These are phyloP conservation scores for Poeciliopsis prolifica DNA, from an alignment of 2,113 vertebrate species.

Conservation along the genomic window DNA sequence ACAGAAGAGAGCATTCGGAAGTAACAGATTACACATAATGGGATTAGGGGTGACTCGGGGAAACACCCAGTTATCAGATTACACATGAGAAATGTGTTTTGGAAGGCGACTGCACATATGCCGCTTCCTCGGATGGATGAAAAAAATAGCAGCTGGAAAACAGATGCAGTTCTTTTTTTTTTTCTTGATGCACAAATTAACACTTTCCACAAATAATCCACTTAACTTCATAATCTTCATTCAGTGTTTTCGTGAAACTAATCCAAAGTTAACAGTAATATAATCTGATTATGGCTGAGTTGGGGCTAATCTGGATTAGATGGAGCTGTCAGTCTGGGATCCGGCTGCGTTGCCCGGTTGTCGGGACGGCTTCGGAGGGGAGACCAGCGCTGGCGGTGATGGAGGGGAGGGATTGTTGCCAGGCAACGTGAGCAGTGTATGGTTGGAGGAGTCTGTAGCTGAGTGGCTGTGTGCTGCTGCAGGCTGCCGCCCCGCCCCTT, in stretches of 20 bases:
- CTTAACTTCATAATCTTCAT: conserved; percentile 57
- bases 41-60: conserved; percentile 67
- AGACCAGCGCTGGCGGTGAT: conserved; percentile 33
- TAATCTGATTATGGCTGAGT: conserved; percentile 70
- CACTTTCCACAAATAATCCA: conserved; percentile 56
- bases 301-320: conserved; percentile 58
- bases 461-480: conserved; percentile 76
- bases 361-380: conserved; percentile 47
- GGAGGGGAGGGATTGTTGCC: conserved; percentile 61
- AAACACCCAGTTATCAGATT: conserved; percentile 72
- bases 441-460: conserved; percentile 75
- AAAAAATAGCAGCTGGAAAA: conserved; percentile 6
- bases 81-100: conserved; percentile 37
- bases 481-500: conserved; percentile 47
- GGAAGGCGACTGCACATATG: background rate
- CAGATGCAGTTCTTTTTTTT: background rate
- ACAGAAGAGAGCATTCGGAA: conserved; percentile 55
- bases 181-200: conserved; percentile 4
- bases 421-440: conserved; percentile 74
- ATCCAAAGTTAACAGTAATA: conserved; percentile 60
- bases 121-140: conserved; percentile 11
- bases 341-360: conserved; percentile 53
- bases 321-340: conserved; percentile 36
- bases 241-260: conserved; percentile 49
- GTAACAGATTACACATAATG: conserved; percentile 72